Base-by-base conservation (phyloP, 1,140 invertebrate species). In the Fopius arisanus region DNA sequence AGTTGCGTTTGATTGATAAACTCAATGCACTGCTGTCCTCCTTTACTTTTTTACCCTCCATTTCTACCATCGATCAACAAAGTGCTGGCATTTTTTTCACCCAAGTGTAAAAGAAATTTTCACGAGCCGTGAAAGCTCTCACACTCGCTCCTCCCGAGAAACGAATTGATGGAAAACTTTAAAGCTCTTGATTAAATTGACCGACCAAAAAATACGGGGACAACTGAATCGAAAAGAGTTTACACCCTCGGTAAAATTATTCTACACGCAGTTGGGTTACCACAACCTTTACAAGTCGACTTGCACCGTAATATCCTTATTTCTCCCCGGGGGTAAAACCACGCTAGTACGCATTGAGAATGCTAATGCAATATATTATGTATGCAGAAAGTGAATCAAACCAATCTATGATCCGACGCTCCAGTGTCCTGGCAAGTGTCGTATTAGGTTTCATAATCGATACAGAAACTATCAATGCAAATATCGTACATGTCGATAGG, bases 281-380 rank as follows among this genome's bases (percentile, higher is more conserved):
- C 54, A 59, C 54, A 28, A 59, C 23, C 54, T 28, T 59, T 59
- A 23, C 23, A 26, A 26, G 21, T 59, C 54, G 19, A 6, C 54
- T 23, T 6, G 26, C 54, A 21, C 19, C 6, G 54, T 59, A 59
- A 26, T 59, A 59, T 59, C 54, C 54, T 48, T 48, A 59, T 59
- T 59, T 59, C 23, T 14, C 19, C 54, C 4, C 54, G 23, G 19
- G 23, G 19, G 21, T 59, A 7, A 21, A 26, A 59, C 19, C 54
- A 10, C 23, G 54, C 26, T 59, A 48, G 41, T 51, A 67, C 70
- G 62, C 70, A 72, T 67, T 67, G 19, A 67, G 43, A 67, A 73
- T 73, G 71, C 71, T 67, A 73, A 73, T 67, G 31, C 37, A 40
- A 73, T 67, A 73, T 73, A 73, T 73, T 59, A 73, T 59, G 66